Conservation (phyloP, 2,113 vertebrate species). For the human region GRCh38 chrX:12446001-12446500, state of each 20-base stretch:
- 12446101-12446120: neutral
- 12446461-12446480: neutral
- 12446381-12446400: neutral
- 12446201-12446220: neutral
- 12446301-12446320: neutral
- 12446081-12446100: neutral
- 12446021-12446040: neutral
- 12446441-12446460: neutral
- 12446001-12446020: neutral
- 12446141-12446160: neutral
- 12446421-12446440: neutral
- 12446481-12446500: neutral
- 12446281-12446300: neutral
- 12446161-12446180: neutral
- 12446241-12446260: neutral
- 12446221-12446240: neutral
- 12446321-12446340: neutral
- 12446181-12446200: neutral
- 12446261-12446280: neutral
- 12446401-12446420: neutral
- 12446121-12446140: neutral
- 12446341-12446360: neutral
- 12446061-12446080: neutral
- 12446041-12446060: neutral
- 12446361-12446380: neutral